Base-by-base conservation (phyloP, 2,888 invertebrate genomes). In the Drosophila dives region DNA sequence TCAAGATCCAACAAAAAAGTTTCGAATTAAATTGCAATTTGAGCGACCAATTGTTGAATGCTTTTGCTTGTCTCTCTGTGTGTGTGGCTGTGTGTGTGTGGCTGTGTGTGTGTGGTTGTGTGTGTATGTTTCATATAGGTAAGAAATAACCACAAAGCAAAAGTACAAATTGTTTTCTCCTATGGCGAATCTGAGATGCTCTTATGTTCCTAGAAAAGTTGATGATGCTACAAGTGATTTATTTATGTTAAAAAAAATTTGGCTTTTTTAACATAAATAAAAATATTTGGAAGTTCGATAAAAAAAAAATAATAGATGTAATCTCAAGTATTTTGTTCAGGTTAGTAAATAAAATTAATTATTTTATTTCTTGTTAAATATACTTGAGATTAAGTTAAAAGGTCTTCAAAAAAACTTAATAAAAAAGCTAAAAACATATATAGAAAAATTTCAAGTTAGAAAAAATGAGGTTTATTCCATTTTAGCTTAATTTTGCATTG, bases 21-120 rank as follows among this genome's bases (percentile, higher is more conserved):
- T 71, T 90, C 89, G 70, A 83, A 85, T 85, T 90, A 90, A 83
- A 85, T 81, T 85, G 90, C 90, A 89, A 85, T 85, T 85, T 89
- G 77, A 81, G 61, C 51, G 59, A 56, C 50, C 42, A 56, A 54
- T 63, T 61, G 58, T 58, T 80, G 63, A 70, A 75, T 60, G 48
- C 60, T 34, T 36, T 26, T 12, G 20, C 23, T 53, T 51, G 23
- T 34, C 23, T 12, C 2, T 49, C 29, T 60, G 29, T 38, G 17
- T 45, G 38, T 29, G 32, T 36, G 15, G 36, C 42, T 61, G 17
- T 33, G 45, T 69, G 32, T 70, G 36, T 53, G 67, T 26, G 4
- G 3, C n/a, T 60, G 6, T 38, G n/a, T 23, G 17, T 45, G 38
- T 29, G 32, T 36, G 15, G 36, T 36, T 61, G 17, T 33, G 40